Evolutionary conservation across 2,113 vertebrate species (phyloP), one percentile per base, ranked within the genome.

Genomic region (Boleophthalmus pectinirostris): DNA sequence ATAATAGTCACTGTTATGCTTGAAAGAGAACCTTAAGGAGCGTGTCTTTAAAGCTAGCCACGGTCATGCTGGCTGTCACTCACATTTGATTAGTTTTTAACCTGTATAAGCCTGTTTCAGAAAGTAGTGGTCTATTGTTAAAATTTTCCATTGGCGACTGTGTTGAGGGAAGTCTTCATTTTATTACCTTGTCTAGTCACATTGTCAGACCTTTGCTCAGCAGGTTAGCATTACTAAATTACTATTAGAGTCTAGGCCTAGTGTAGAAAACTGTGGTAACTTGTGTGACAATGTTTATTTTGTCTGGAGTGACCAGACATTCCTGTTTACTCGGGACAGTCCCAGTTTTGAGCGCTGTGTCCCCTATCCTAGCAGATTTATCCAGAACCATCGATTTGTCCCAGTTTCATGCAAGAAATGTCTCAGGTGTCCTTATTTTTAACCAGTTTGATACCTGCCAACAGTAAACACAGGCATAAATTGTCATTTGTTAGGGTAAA

Each of bases 1-100:
- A 64, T 64, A 64, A 18, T 53, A 25, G 20, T n/a, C 60, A 63
- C 16, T 35, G 60, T 35, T 63, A n/a, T 20, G 60, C 16, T 64
- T 38, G 29, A 64, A 64, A 64, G 10, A 38, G 8, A n/a, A 64
- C 33, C 60, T 64, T 20, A 35, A 14, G 8, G 33, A 38, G 18
- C 16, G 16, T 38, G 29, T 35, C 16, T 63, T 63, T 63, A 29
- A 63, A 63, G 60, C 29, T 35, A 63, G 25, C 25, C 8, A 2
- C 16, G 18, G 60, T 20, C 25, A 35, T 15, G 16, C 29, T 29
- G 6, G 29, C 25, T 38, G 60, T 63, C 60, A 35, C 16, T 38
- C 60, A 35, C 60, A 38, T 9, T 25, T 20, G 16, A 64, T 64
- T 38, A 38, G 16, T 64, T 38, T 60, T 33, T 7, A 60, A 25